phyloP scores from a whole-genome alignment of 2,888 invertebrate genomes.

The Apamea crenata region DNA sequence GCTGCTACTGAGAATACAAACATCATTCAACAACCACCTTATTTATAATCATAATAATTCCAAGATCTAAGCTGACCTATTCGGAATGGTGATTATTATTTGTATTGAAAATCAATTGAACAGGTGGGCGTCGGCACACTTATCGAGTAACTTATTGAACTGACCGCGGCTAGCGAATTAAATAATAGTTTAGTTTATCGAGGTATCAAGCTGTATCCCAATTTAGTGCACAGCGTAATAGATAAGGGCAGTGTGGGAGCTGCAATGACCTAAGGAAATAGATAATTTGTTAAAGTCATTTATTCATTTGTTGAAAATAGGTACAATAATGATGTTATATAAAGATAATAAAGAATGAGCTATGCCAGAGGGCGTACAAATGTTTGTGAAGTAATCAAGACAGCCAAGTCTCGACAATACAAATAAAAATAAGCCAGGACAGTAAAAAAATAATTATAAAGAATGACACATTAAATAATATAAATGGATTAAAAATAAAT shows the following conservation, averaged over 20 bases:
- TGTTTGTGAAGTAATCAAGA: no score
- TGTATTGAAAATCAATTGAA: slow-evolving; percentile 15
- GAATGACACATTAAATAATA: no score
- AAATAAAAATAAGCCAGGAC: no score
- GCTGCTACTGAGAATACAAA: neutral
- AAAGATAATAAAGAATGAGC: no score
- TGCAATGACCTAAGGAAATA: neutral
- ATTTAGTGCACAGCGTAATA: neutral
- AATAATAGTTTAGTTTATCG: slow-evolving; percentile 26
- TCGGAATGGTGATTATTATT: neutral
- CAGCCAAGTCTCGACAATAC: no score
- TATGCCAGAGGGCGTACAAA: no score
- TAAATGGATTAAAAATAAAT: no score
- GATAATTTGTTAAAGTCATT: neutral
- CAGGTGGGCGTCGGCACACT: slow-evolving; percentile 22
- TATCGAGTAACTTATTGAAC: slow-evolving; percentile 30
- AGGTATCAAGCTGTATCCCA: neutral
- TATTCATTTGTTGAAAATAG: no score
- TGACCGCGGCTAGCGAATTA: slow-evolving; percentile 1
- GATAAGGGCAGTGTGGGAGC: neutral
- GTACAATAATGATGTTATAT: no score
- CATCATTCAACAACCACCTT: neutral
- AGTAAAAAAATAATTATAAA: no score
- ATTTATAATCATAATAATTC: neutral
- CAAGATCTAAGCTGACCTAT: neutral